Percentiles rank a stretch among this genome's conserved stretches.
phyloP scores from a whole-genome alignment of 2,113 vertebrate genomes.

The Hymenochirus boettgeri region DNA sequence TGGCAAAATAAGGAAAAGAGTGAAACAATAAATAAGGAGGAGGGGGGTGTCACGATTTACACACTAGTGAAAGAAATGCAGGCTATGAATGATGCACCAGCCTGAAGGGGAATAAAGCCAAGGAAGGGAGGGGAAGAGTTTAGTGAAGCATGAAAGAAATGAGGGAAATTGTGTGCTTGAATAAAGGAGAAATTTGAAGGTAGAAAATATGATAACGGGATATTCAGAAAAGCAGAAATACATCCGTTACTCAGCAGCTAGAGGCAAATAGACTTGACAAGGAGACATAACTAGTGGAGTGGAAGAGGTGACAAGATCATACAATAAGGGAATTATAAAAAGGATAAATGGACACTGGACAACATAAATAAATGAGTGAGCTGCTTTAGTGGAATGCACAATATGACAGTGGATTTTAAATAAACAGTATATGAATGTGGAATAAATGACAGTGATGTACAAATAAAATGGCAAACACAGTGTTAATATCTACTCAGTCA shows the following conservation, averaged over 20 bases:
- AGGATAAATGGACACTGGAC: too few relatives aligned
- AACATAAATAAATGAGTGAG: too few relatives aligned
- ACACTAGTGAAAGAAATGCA: neutral
- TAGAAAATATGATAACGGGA: neutral
- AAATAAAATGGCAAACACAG: neutral
- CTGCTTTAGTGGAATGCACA: too few relatives aligned
- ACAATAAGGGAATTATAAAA: too few relatives aligned
- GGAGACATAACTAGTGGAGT: neutral
- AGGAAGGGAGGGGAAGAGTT: neutral
- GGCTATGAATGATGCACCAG: constrained; percentile 6
- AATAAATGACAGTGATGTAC: too few relatives aligned
- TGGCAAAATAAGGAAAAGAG: too few relatives aligned
- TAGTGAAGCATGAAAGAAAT: constrained; percentile 1
- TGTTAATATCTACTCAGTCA: constrained; percentile 21
- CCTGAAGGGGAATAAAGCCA: constrained; percentile 12
- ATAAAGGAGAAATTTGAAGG: neutral
- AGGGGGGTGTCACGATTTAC: constrained; percentile 2
- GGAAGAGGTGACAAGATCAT: too few relatives aligned
- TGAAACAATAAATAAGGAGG: neutral
- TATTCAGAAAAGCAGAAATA: neutral
- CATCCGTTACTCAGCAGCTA: neutral
- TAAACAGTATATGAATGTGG: too few relatives aligned
- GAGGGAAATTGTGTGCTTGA: neutral
- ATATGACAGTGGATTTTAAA: too few relatives aligned
- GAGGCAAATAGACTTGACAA: too few relatives aligned